A percentile compares a stretch with the other conserved stretches of the same genome.
Conservation (phyloP, 1,140 invertebrate genomes). For the Polyergus mexicanus region DNA sequence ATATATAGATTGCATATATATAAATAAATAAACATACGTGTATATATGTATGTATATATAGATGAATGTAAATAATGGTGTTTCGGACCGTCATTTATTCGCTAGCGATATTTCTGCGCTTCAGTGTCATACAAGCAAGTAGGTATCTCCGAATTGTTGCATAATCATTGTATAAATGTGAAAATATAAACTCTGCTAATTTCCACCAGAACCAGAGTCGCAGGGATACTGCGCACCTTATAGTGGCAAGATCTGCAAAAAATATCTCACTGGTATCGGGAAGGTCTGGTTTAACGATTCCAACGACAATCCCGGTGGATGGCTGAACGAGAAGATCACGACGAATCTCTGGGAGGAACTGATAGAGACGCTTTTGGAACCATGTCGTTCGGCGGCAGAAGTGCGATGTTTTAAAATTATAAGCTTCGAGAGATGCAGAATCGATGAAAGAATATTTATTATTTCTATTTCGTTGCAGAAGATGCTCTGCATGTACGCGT, state of each 20-base stretch:
- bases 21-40: background rate
- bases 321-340: constrained; percentile 94
- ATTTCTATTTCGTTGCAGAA: constrained; percentile 86
- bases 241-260: constrained; percentile 95
- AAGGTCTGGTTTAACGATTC: constrained; percentile 94
- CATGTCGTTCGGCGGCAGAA: constrained; percentile 95
- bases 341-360: constrained; percentile 94
- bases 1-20: constrained; percentile 8
- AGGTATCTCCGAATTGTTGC: constrained; percentile 60
- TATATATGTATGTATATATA: constrained; percentile 48
- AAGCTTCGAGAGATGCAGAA: background rate
- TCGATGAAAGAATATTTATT: background rate
- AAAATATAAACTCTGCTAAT: background rate
- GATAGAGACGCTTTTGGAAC: constrained; percentile 92
- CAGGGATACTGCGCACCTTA: constrained; percentile 94
- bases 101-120: constrained; percentile 67
- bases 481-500: constrained; percentile 96
- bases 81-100: constrained; percentile 67
- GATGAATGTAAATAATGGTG: constrained; percentile 73
- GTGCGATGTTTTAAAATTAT: constrained; percentile 82
- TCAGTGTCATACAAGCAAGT: constrained; percentile 68
- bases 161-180: background rate
- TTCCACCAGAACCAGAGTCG: constrained; percentile 66
- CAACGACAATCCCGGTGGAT: constrained; percentile 89
- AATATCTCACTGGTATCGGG: constrained; percentile 90